Evolutionary conservation across 2,113 vertebrate genomes (phyloP).

Genomic region (Stomatorhinus ivindoensis): DNA sequence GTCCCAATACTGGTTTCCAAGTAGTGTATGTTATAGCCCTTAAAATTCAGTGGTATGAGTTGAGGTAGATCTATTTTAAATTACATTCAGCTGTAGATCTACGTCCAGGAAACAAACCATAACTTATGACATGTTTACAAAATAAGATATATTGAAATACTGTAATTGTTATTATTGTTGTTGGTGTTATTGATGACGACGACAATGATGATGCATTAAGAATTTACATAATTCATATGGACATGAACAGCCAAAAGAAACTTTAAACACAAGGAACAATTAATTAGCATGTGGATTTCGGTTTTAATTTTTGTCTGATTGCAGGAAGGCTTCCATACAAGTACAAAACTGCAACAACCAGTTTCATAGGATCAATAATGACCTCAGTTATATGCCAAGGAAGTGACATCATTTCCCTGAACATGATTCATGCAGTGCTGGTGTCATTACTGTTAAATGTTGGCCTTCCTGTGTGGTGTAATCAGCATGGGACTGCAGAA

Average conservation of each 20-base stretch:
- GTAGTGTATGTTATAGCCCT: neutral
- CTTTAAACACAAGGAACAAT: neutral
- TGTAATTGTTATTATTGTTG: neutral
- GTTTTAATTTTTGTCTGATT: neutral
- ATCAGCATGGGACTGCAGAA: conserved; percentile 5
- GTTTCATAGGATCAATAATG: neutral
- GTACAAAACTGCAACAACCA: neutral
- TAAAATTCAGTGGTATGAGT: neutral
- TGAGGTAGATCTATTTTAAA: neutral
- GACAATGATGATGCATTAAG: neutral
- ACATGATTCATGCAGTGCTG: neutral
- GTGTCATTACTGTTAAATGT: neutral
- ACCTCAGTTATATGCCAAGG: neutral
- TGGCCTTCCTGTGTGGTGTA: neutral
- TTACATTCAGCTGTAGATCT: neutral
- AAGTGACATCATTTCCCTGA: conserved; percentile 18
- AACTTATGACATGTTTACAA: neutral
- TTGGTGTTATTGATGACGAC: neutral
- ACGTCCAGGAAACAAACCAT: neutral
- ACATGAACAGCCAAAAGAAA: neutral
- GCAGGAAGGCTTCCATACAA: neutral
- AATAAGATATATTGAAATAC: neutral
- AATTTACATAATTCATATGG: neutral
- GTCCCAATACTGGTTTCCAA: neutral
- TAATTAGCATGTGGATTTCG: neutral